Evolutionary conservation across 2,113 vertebrate species (phyloP).

Genomic region (Mobula hypostoma): DNA sequence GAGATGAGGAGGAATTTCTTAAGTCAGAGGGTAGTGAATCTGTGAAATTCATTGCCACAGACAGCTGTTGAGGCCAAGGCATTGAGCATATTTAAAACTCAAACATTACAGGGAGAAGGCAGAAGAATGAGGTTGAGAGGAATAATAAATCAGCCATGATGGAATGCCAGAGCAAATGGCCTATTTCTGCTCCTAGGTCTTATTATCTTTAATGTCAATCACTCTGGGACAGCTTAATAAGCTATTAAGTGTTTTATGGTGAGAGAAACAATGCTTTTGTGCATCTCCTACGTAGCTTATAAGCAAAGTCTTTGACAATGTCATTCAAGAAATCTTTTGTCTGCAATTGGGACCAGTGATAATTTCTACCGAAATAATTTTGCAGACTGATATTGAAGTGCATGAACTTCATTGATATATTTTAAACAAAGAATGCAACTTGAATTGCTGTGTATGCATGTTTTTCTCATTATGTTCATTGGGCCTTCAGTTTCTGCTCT

Average conservation of each 20-base stretch:
- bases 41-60: no score
- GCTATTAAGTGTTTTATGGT: not conserved
- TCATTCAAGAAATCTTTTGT: not conserved
- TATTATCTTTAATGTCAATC: not conserved
- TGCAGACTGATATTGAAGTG: no score
- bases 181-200: no score
- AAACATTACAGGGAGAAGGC: no score
- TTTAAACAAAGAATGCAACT: not conserved
- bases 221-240: not conserved
- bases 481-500: not conserved
- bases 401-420: not conserved
- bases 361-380: not conserved
- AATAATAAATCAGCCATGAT: no score
- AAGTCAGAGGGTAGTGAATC: no score
- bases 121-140: no score
- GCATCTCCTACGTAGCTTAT: not conserved
- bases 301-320: not conserved
- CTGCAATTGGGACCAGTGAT: not conserved
- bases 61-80: no score
- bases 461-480: conserved; percentile 19
- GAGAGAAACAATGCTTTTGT: not conserved
- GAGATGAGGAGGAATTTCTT: no score
- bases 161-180: no score
- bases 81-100: no score
- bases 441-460: not conserved